Evolutionary conservation across 2,888 invertebrate genomes (phyloP), one percentile per base, ranked within the genome.

Genomic region (Willowsia nigromaculata): DNA sequence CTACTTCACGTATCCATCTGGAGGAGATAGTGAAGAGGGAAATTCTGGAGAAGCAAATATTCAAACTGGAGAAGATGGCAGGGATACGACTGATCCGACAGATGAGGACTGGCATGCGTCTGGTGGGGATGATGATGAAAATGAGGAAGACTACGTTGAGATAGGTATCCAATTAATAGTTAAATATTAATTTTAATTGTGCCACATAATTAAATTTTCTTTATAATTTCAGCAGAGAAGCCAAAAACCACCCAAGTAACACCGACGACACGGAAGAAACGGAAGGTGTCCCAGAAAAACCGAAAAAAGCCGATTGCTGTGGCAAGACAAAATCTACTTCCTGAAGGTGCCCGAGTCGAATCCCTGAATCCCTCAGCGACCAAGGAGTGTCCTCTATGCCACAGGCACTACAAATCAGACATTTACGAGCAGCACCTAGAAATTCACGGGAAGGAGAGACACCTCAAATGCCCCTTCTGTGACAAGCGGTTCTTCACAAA

Each of bases 391-490:
- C 3, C 40, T 0, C 1, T 85, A 9, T 85, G 85, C n/a, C 59
- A 85, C 13, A 78, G 30, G 11, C 25, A 65, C 27, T 62, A 62
- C 25, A 43, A 30, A 1, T 13, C 25, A 6, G 78, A 85, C n/a
- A n/a, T 62, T 1, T 7, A 78, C 1, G 9, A 4, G 0, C 0
- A 0, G n/a, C 85, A 85, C 25, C 0, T 85, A 18, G 22, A 59
- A 5, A 27, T 22, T 6, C 85, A 85, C 25, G 22, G 47, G 4
- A 85, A 30, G 15, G 85, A 85, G 62, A 25, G 78, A n/a, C 85
- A 85, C 33, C 43, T 85, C 4, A 78, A 85, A n/a, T 85, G 85
- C 50, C 2, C 11, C 5, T 22, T 43, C 30, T 85, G 85, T 62
- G 85, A 78, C 3, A 85, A 85, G 27, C 59, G 33, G 0, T 85